These are phyloP conservation scores for Disparrhopalites patrizii DNA, from an alignment of 2,888 invertebrate genomes.

Conservation along the genomic window DNA sequence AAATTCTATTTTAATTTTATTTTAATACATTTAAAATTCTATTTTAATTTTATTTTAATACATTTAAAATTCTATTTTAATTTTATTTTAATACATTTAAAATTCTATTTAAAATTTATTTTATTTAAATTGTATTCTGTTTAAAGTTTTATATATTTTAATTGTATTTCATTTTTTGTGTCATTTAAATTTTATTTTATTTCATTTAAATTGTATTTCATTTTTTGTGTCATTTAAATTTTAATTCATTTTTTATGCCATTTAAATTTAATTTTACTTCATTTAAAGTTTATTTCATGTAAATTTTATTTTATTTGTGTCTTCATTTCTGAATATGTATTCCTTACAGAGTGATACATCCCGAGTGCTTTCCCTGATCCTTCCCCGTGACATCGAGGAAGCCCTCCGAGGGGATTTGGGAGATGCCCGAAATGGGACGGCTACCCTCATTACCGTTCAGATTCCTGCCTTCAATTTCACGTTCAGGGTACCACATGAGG, in stretches of 20 bases:
- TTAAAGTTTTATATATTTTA: too few species aligned
- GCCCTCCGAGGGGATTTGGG: constrained; percentile 13
- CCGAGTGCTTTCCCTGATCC: constrained; percentile 16
- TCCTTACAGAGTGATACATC: constrained; percentile 5
- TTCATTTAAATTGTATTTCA: too few species aligned
- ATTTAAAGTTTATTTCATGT: not conserved
- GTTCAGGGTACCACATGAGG: constrained; percentile 14
- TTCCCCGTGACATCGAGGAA: constrained; percentile 18
- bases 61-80: too few species aligned
- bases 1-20: too few species aligned
- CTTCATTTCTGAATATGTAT: not conserved
- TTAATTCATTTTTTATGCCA: not conserved
- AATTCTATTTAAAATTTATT: too few species aligned
- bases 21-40: too few species aligned
- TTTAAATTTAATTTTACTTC: not conserved
- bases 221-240: too few species aligned
- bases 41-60: too few species aligned
- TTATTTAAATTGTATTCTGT: too few species aligned
- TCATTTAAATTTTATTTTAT: not conserved
- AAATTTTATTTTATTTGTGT: not conserved
- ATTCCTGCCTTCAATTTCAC: constrained; percentile 19
- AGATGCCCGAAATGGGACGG: constrained; percentile 18
- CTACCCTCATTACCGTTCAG: not conserved
- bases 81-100: too few species aligned
- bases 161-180: too few species aligned